Evolutionary conservation across 2,888 invertebrate species (phyloP), one percentile per base, ranked within the genome.

Genomic region (Dynastes maya): DNA sequence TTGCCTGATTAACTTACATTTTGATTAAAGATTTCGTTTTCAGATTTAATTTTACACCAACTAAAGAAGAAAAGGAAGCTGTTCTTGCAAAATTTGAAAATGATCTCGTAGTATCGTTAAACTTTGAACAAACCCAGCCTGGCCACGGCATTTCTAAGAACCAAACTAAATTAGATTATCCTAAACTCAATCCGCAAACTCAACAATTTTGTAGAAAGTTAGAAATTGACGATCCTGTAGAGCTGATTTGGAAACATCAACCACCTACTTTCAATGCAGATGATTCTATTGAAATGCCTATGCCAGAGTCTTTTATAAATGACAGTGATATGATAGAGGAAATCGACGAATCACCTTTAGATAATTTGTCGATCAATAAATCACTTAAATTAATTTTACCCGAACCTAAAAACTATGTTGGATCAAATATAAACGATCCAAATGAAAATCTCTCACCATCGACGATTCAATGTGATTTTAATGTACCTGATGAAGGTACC

Each of bases 151-250:
- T 87, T 8, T 86, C 79, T 29, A 80, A 70, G 11, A 80, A 79
- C 11, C 79, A 79, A 51, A 82, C 83, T 22, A 83, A 86, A 61
- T 91, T 92, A 71, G 90, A 88, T 13, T 89, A 89, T 64, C 91
- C 93, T 2, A 88, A 91, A 82, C 86, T 92, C 45, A 95, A 95
- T 86, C 91, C 93, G 13, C 96, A 96, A 86, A 95, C 95, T 8
- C 89, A 90, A 13, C 85, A 89, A 16, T 91, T 96, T 63, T 96
- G 95, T 88, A 90, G 93, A 67, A 91, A 87, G 80, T 87, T 96
- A 55, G 92, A 93, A 0, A 92, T 98, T 77, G 95, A 95, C 86
- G 97, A 98, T 89, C 98, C 98, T 0, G 88, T 95, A 13, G 91
- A 91, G 81, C 89, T 95, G 53, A 87, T 94, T 0, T 87, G 92